Evolutionary conservation across 2,797 vertebrate genomes (phyloP).

Genomic region (Mycteria americana): DNA sequence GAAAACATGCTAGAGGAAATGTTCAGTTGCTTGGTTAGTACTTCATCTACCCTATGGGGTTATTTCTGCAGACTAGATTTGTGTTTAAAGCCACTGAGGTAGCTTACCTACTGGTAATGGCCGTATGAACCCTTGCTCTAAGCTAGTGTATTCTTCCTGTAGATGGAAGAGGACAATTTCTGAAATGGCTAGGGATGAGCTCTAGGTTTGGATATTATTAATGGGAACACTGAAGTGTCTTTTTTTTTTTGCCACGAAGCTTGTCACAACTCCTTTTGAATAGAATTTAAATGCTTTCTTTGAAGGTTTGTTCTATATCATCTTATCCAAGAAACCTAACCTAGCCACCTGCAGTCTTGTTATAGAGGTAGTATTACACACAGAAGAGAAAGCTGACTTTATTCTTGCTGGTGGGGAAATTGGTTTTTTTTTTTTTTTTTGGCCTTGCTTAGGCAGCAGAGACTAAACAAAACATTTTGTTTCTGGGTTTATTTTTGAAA

Average conservation of each 20-base stretch:
- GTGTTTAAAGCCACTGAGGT: neutral
- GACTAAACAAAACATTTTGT: neutral
- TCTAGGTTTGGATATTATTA: neutral
- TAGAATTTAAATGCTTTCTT: neutral
- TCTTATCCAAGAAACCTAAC: neutral
- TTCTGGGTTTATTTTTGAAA: neutral
- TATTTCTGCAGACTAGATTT: neutral
- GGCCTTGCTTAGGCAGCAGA: neutral
- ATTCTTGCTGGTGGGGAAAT: neutral
- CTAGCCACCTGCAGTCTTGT: neutral
- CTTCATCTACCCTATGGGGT: neutral
- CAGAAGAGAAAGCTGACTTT: neutral
- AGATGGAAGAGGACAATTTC: neutral
- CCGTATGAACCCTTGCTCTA: neutral
- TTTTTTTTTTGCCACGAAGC: neutral
- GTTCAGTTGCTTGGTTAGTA: neutral
- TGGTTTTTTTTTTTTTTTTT: neutral
- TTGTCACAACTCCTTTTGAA: neutral
- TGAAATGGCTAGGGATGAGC: neutral
- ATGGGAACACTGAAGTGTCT: neutral
- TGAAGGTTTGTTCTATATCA: neutral
- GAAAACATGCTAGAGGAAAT: neutral
- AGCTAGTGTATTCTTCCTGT: neutral
- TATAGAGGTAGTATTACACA: neutral
- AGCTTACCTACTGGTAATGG: neutral